Base-by-base conservation (phyloP, 1,140 invertebrate genomes). In the Drosophila miranda region DNA sequence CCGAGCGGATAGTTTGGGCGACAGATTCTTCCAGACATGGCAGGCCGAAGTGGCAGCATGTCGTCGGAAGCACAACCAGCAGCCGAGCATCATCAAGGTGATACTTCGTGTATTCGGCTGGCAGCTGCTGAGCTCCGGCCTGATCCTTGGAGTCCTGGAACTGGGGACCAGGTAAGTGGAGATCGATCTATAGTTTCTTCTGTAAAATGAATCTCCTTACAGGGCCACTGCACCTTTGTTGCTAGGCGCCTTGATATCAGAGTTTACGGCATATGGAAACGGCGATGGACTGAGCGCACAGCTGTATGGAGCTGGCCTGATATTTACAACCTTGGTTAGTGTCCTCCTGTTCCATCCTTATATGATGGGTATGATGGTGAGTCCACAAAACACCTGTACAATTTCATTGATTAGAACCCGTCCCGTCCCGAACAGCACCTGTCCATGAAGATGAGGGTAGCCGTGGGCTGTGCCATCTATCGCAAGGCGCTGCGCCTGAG, bases 391-490 rank as follows among this genome's bases (percentile, higher is more conserved):
- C 26, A 38, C 4, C 0, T 13, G 11, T 4, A 34, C 30, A 38
- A 55, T 56, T 52, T 48, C 91, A 94, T 11, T n/a, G 6, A n/a
- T 19, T 0, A n/a, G 7, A 14, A 4, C 3, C 6, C 4, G 1
- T 11, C 13, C 6, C 6, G 14, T 6, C 9, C 30, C 30, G 3
- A 13, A 2, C 16, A 72, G 69, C 79, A 83, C 41, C 8, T 83
- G 55, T 80, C 76, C 41, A 84, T 83, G 80, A 83, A 83, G 54
- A 84, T 83, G 81, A 42, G 80, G 16, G 62, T 83, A 9, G 94
- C 94, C 0, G 90, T 93, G 9, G 95, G 94, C 57, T 94, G 94
- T 9, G 76, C 95, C 7, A 92, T 95, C 19, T 95, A 95, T 68
- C 91, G 94, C 74, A 95, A 95, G 90, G 66, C 94, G 0, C 87